Base-by-base conservation (phyloP, 2,888 invertebrate genomes). In the Elysia crispata region DNA sequence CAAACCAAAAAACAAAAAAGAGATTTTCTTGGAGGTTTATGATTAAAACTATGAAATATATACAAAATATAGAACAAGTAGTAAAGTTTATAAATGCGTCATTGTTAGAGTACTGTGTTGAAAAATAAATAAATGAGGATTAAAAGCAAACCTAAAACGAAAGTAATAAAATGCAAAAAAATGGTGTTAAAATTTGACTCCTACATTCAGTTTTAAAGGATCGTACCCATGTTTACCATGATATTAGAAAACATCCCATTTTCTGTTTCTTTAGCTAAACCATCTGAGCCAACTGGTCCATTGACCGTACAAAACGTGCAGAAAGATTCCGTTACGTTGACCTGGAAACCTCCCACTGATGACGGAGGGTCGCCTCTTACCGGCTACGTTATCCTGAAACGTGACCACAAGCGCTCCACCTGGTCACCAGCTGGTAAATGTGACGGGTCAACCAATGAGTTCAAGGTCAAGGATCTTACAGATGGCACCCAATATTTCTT, bases 281-380 rank as follows among this genome's bases (percentile, higher is more conserved):
- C 90, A n/a, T 80, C 84, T 20, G 80, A 82, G 62, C 90, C 90
- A 11, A 83, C 83, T n/a, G 90, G 90, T 54, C 89, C 89, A 6
- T 81, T 90, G 30, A 77, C 75, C 33, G 81, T 84, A 18, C 79
- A 81, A 6, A 80, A 85, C 57, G 82, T 88, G 3, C 79, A 83
- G 70, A 82, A 81, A 70, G 82, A 84, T n/a, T 81, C 83, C n/a
- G 84, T 84, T 72, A 82, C 83, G 30, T 74, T 89, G 49, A 49
- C 80, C 5, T 92, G 92, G 92, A 86, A 86, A 28, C 85, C 90
- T 20, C 91, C 92, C 23, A 80, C 84, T 25, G 87, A 89, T 64
- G 86, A 88, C 77, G 89, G 89, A 30, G 88, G 89, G 20, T 82
- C 85, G 60, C 89, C 89, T 11, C 77, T 89, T n/a, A 85, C 84